Conservation (phyloP, 2,797 vertebrate species). For the Acipenser ruthenus region DNA sequence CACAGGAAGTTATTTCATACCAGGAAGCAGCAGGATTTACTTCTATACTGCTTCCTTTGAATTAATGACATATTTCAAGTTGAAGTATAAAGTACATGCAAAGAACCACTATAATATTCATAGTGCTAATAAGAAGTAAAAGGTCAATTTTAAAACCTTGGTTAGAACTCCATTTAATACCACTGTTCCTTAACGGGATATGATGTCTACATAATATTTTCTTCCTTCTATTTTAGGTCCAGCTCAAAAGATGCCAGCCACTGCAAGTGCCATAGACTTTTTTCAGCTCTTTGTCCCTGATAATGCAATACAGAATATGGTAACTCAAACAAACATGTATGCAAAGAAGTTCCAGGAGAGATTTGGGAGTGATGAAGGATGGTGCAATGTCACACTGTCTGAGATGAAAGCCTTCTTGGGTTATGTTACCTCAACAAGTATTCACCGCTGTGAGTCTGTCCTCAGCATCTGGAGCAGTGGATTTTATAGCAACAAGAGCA, state of each 20-base stretch:
- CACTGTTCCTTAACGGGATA: too few relatives aligned
- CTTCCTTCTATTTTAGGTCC: conserved; percentile 61
- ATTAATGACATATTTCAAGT: too few relatives aligned
- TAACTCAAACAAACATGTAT: conserved; percentile 95
- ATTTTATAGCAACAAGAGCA: conserved; percentile 94
- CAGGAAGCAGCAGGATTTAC: too few relatives aligned
- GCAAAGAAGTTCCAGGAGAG: conserved; percentile 97
- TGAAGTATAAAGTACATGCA: too few relatives aligned
- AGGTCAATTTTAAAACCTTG: too few relatives aligned
- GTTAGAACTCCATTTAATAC: too few relatives aligned
- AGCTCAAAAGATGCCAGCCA: conserved; percentile 77
- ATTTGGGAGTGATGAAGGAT: conserved; percentile 86
- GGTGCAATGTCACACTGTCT: conserved; percentile 76
- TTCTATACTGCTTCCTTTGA: too few relatives aligned
- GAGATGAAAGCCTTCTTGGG: conserved; percentile 96
- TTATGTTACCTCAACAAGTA: conserved; percentile 90
- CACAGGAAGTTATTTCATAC: too few relatives aligned
- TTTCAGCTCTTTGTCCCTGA: conserved; percentile 96
- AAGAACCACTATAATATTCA: too few relatives aligned
- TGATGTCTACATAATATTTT: too few relatives aligned
- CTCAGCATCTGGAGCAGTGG: conserved; percentile 97
- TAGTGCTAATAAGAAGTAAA: too few relatives aligned
- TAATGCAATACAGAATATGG: conserved; percentile 93
- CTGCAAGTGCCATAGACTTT: conserved; percentile 86
- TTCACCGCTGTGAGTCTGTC: conserved; percentile 92